Conservation (phyloP, 2,888 invertebrate genomes). For the Idaea dimidiata region DNA sequence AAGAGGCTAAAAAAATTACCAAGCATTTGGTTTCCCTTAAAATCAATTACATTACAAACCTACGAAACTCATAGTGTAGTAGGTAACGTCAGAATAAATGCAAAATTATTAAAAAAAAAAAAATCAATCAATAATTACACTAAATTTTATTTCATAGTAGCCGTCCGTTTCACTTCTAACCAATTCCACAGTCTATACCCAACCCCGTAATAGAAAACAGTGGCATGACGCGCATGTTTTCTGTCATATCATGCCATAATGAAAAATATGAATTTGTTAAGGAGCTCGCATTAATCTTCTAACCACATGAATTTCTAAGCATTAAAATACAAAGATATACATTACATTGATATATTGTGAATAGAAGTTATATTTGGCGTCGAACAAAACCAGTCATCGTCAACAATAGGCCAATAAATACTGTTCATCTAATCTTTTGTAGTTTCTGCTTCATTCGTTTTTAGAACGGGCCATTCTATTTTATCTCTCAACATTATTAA, state of each 20-base stretch:
- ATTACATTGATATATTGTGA: conserved; percentile 72
- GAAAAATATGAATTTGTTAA: conserved; percentile 66
- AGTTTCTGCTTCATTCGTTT: conserved; percentile 55
- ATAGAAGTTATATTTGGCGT: conserved; percentile 64
- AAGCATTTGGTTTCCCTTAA: no score
- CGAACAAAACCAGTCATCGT: conserved; percentile 57
- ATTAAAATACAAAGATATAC: conserved; percentile 72
- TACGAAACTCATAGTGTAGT: no score
- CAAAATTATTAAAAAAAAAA: no score
- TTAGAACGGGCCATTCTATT: conserved; percentile 39
- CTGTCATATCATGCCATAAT: conserved; percentile 69
- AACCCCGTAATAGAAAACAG: conserved; percentile 57
- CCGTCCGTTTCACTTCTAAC: conserved; percentile 33
- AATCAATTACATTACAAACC: no score
- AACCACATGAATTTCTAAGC: conserved; percentile 59
- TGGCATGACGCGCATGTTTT: conserved; percentile 63
- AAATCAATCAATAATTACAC: background rate
- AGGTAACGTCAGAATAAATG: no score
- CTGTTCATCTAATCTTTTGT: conserved; percentile 64
- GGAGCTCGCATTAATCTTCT: conserved; percentile 60
- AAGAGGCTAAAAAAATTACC: no score
- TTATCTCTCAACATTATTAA: conserved; percentile 56
- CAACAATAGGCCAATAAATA: conserved; percentile 75
- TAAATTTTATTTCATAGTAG: background rate
- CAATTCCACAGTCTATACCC: conserved; percentile 38